Base-by-base conservation (phyloP, 2,113 vertebrate species). In the Mola mola region DNA sequence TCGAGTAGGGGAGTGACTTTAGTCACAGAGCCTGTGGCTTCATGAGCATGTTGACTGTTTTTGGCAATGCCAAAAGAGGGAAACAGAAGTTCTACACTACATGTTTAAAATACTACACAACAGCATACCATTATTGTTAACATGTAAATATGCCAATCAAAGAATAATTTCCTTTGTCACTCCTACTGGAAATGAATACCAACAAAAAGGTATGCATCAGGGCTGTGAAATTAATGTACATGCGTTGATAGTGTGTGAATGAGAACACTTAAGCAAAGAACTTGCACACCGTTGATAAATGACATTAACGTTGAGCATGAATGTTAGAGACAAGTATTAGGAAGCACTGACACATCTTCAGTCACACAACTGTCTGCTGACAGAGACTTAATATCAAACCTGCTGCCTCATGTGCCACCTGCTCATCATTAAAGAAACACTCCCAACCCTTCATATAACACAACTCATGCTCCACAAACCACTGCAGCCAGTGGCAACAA, bases 351-450 rank as follows among this genome's bases (percentile, higher is more conserved):
- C 61, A 5, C 71, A 72, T 71, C 52, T 48, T 50, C 74, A 78
- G 33, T 53, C 57, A 24, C 19, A 6, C 58, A 15, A 12, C 82
- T 49, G 53, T 59, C 50, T 66, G 72, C 61, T 62, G n/a, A 47
- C 11, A 4, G 17, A 52, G 48, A 67, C 57, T 67, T 76, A 80
- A 87, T 82, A 67, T 74, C 82, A 87, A 28, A 53, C 56, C 75
- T 56, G 66, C 66, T 44, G 70, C 76, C 61, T 66, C 25, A 0
- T 46, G 52, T 17, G 55, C 34, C 72, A 70, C 63, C 66, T 41
- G 74, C 61, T 43, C 50, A 22, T 36, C 16, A 16, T 15, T 56
- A 36, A 12, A 44, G 9, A 28, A 25, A 34, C n/a, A n/a, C 38
- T 36, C 28, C 1, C 40, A 25, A 11, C 28, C 11, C 38, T 26